These are phyloP conservation scores for Drosophila phalerata DNA, from an alignment of 2,888 invertebrate species.

Conservation along the genomic window DNA sequence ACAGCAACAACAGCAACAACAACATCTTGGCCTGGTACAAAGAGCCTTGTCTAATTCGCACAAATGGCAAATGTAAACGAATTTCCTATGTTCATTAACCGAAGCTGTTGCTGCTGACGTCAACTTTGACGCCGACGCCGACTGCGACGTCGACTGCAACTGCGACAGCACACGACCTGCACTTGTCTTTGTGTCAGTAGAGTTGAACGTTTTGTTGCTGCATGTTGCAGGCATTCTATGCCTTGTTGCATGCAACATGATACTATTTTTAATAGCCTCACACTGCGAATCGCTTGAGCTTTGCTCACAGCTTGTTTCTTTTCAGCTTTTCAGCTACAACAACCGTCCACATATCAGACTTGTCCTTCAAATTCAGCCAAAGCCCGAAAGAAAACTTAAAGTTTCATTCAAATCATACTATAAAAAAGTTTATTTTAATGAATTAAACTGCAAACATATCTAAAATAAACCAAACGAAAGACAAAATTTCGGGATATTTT, in stretches of 20 bases:
- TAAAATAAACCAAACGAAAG: no score
- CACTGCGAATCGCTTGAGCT: conserved; percentile 49
- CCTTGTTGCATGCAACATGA: conserved; percentile 66
- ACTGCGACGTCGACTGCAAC: conserved; percentile 10
- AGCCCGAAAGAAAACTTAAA: not conserved
- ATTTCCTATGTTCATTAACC: conserved; percentile 75
- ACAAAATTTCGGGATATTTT: no score
- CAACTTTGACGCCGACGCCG: conserved; percentile 20
- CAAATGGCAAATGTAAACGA: conserved; percentile 79
- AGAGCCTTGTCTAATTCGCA: conserved; percentile 70
- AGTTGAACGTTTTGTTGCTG: conserved; percentile 37
- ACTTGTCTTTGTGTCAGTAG: conserved; percentile 51
- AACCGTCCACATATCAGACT: not conserved
- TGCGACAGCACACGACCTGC: conserved; percentile 43
- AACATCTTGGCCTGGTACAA: conserved; percentile 46
- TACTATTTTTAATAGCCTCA: conserved; percentile 72
- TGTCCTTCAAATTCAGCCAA: not conserved
- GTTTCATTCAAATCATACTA: not conserved
- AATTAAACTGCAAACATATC: no score
- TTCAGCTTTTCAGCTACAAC: not conserved
- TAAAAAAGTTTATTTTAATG: no score
- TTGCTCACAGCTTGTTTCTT: conserved; percentile 7
- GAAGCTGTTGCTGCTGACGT: conserved; percentile 17
- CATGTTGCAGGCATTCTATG: conserved; percentile 37
- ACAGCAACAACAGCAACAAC: conserved; percentile 12